These are phyloP conservation scores for Malthinus seriepunctatus DNA, from an alignment of 2,888 invertebrate species.

Conservation along the genomic window DNA sequence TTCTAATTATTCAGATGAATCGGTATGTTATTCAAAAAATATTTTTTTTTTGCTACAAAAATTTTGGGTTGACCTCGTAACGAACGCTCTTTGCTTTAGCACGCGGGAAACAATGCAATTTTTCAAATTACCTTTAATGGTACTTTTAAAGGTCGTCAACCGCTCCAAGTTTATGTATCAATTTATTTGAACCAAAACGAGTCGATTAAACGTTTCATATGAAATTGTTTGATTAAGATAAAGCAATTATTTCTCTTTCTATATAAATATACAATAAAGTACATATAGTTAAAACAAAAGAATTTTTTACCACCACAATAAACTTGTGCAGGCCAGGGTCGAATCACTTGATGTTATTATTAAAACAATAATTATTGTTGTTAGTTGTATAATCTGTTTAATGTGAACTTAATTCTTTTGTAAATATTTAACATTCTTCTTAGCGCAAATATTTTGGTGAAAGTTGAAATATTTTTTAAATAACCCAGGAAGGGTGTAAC, in stretches of 20 bases:
- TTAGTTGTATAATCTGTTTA: background rate
- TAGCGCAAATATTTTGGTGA: too few relatives aligned
- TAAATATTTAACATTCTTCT: too few relatives aligned
- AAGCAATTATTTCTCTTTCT: background rate
- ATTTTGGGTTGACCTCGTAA: too few relatives aligned
- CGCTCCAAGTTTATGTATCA: background rate
- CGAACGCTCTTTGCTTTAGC: background rate
- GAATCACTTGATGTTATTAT: constrained; percentile 3
- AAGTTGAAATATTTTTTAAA: too few relatives aligned
- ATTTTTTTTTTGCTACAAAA: background rate
- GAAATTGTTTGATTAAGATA: constrained; percentile 4
- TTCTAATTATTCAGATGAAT: constrained; percentile 47
- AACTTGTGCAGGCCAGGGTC: background rate
- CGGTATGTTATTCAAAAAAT: constrained; percentile 38
- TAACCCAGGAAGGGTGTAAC: too few relatives aligned
- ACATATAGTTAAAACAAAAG: background rate
- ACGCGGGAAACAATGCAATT: background rate
- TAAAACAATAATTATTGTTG: constrained; percentile 3
- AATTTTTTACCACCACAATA: background rate
- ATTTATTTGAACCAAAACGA: background rate
- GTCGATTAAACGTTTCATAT: background rate
- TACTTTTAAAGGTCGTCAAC: constrained; percentile 1
- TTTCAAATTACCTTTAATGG: constrained; percentile 2
- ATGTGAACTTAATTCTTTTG: too few relatives aligned
- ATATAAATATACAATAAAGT: background rate